Conservation (phyloP, 2,113 vertebrate species). For the Bos indicus region DNA sequence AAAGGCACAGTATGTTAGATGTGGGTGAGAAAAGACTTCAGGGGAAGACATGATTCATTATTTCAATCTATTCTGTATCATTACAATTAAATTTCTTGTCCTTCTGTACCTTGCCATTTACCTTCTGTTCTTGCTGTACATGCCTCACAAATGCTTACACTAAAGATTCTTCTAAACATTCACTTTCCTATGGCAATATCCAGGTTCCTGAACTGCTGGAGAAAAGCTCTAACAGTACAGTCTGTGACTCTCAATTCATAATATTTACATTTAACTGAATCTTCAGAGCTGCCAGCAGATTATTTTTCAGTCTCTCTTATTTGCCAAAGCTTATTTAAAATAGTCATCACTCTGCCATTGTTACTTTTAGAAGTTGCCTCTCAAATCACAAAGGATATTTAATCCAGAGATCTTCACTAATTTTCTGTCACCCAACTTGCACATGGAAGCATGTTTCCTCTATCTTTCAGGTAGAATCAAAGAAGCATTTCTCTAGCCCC, state of each 20-base stretch:
- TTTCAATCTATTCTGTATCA: not conserved
- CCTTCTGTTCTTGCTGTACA: not conserved
- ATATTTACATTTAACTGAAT: not conserved
- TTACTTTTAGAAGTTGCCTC: not conserved
- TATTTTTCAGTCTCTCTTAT: not conserved
- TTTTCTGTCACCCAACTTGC: not conserved
- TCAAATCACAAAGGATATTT: not conserved
- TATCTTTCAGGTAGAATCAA: not conserved
- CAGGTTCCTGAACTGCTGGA: not conserved
- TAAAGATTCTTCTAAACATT: not conserved
- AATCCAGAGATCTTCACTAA: not conserved
- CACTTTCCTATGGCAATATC: not conserved
- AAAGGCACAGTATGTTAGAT: not conserved
- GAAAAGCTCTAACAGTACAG: not conserved
- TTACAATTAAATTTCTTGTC: not conserved
- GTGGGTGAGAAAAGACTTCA: not conserved
- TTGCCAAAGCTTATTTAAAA: not conserved
- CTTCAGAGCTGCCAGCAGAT: not conserved
- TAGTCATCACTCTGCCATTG: not conserved
- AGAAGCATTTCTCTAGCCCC: not conserved
- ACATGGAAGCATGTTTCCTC: not conserved
- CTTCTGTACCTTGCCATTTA: not conserved
- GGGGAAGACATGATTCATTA: not conserved
- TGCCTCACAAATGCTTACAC: not conserved
- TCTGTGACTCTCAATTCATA: not conserved